phyloP scores from a whole-genome alignment of 2,113 vertebrate species.

The Rhombomys opimus region DNA sequence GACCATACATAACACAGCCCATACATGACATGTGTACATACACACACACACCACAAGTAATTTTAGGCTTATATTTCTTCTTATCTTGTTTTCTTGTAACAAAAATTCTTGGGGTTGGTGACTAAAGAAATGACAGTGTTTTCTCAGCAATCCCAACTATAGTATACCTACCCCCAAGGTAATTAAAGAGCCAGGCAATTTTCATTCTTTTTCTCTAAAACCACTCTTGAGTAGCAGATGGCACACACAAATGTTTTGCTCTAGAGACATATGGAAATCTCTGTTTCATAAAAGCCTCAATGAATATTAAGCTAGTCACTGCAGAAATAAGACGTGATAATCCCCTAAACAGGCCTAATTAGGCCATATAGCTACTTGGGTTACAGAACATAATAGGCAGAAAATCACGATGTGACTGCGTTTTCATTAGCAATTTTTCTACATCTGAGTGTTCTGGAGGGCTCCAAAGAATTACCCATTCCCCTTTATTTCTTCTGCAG shows the following conservation, averaged over 20 bases:
- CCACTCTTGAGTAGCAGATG: constrained; percentile 85
- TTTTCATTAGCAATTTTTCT: constrained; percentile 77
- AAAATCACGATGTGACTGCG: constrained; percentile 67
- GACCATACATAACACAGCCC: neutral
- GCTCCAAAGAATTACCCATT: constrained; percentile 71
- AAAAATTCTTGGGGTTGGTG: constrained; percentile 66
- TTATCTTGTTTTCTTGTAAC: constrained; percentile 66
- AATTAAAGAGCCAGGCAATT: constrained; percentile 84
- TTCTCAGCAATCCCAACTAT: constrained; percentile 57
- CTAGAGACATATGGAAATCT: constrained; percentile 83
- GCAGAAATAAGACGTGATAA: constrained; percentile 75
- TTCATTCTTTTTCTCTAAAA: constrained; percentile 85
- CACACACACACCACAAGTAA: neutral
- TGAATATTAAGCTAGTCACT: constrained; percentile 83
- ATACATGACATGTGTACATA: neutral
- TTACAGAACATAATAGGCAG: constrained; percentile 73
- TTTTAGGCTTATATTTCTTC: constrained; percentile 61
- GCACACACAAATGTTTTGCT: constrained; percentile 84
- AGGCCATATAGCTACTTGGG: constrained; percentile 50
- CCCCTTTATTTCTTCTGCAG: constrained; percentile 62
- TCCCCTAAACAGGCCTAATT: constrained; percentile 72
- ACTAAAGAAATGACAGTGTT: constrained; percentile 75
- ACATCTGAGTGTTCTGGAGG: constrained; percentile 76
- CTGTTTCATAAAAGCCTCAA: constrained; percentile 83
- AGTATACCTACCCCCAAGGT: constrained; percentile 65